These are phyloP conservation scores for Diorhabda elongata DNA, from an alignment of 1,140 invertebrate species.

Conservation along the genomic window DNA sequence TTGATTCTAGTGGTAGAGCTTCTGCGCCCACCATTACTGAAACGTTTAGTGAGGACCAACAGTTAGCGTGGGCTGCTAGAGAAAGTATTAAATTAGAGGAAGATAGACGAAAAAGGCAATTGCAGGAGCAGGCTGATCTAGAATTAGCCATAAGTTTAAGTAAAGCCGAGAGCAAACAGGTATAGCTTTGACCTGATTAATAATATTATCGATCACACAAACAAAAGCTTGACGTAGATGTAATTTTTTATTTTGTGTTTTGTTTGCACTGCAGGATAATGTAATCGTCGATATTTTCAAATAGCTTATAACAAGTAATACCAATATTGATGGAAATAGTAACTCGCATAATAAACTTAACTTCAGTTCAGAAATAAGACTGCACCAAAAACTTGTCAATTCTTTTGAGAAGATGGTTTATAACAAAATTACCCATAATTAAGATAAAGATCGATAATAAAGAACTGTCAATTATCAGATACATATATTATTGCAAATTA, in stretches of 20 bases:
- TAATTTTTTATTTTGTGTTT: neutral
- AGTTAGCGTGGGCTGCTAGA: slow-evolving; percentile 56
- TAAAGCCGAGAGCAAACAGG: slow-evolving; percentile 39
- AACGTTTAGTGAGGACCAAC: slow-evolving; percentile 49
- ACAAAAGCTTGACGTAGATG: slow-evolving; percentile 7
- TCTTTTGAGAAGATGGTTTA: too few species aligned
- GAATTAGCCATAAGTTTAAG: slow-evolving; percentile 55
- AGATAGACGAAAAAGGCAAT: slow-evolving; percentile 47
- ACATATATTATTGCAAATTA: too few species aligned
- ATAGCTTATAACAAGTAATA: too few species aligned
- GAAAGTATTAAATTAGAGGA: slow-evolving; percentile 52
- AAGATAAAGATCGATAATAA: too few species aligned
- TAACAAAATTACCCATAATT: too few species aligned
- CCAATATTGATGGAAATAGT: too few species aligned
- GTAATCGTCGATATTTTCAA: neutral
- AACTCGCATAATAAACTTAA: too few species aligned
- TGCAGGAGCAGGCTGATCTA: slow-evolving; percentile 53
- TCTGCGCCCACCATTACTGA: slow-evolving; percentile 36
- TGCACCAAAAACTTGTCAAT: too few species aligned
- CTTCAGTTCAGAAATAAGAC: too few species aligned
- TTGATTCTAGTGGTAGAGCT: slow-evolving; percentile 35
- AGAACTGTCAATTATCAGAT: too few species aligned
- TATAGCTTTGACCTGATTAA: slow-evolving; percentile 18
- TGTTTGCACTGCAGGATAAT: neutral
- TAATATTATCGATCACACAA: slow-evolving; percentile 8